Evolutionary conservation across 2,113 vertebrate genomes (phyloP).

Genomic region (Eublepharis macularius): DNA sequence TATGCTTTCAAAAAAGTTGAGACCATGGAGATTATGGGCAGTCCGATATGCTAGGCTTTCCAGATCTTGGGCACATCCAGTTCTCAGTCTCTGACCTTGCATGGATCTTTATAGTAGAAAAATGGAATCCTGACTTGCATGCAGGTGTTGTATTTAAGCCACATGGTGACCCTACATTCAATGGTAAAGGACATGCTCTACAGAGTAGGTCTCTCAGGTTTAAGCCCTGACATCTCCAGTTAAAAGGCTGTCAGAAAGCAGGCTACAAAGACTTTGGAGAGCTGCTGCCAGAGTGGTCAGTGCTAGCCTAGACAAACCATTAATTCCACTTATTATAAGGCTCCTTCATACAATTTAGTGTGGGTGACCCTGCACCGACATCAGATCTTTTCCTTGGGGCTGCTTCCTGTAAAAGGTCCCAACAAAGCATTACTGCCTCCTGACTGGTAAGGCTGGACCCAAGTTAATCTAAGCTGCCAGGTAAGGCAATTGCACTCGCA

Average conservation of each 20-base stretch:
- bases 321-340: not conserved
- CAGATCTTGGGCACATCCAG: not conserved
- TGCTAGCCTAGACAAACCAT: not conserved
- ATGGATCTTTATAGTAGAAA: not conserved
- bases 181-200: not conserved
- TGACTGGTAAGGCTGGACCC: no score
- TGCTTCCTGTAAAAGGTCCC: no score
- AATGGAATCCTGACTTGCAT: not conserved
- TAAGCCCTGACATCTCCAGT: not conserved
- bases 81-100: not conserved
- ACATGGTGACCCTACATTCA: no score
- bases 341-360: no score
- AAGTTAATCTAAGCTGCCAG: no score
- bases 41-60: not conserved
- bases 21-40: not conserved
- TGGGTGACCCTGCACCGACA: no score
- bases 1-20: not conserved
- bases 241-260: not conserved
- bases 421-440: no score
- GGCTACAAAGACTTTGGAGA: not conserved
- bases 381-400: no score
- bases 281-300: not conserved
- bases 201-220: not conserved
- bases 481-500: no score
- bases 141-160: no score